Evolutionary conservation across 2,113 vertebrate species (phyloP), one percentile per base, ranked within the genome.

Genomic region (Prinia subflava): DNA sequence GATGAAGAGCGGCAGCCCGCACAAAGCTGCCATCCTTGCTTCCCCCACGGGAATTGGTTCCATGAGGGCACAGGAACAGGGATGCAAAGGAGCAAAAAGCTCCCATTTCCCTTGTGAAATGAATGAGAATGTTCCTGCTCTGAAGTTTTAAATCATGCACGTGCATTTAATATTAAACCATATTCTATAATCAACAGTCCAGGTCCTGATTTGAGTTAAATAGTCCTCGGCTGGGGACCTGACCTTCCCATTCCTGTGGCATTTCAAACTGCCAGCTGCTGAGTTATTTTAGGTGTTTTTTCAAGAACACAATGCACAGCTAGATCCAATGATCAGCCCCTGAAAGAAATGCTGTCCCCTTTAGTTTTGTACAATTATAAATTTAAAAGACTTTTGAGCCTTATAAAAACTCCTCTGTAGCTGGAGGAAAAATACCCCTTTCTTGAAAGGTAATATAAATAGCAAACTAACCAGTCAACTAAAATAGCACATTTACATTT

Each of bases 281-380:
- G 91, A 79, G 78, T 92, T 96, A 82, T 89, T 96, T 96, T 89
- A 70, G 81, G 27, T 89, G 57, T 73, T 90, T 95, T 94, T 89
- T 94, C 89, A 95, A 77, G 78, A 69, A 13, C 84, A 92, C 84
- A 91, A 87, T 57, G 77, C 81, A 60, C 89, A 87, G 74, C 70
- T 65, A 87, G 81, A 78, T 85, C 57, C 13, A 13, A 9, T 52
- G 69, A 81, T 59, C 74, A 82, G 33, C 49, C 69, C 33, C 74
- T 62, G 81, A 92, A 92, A 50, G 81, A 64, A 85, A 57, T 41
- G 35, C 28, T 76, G 64, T 91, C 60, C 33, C 19, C 62, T 83
- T 82, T 65, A 59, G 70, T 92, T 91, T 60, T 46, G 39, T 42
- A 73, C 50, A 53, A 63, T 91, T 65, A 35, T 10, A 65, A 73